A percentile compares a stretch with the other conserved stretches of the same genome.
Evolutionary conservation across 53 echinoderm and acorn worm genomes (phyloP).

Genomic region (Astropecten irregularis): DNA sequence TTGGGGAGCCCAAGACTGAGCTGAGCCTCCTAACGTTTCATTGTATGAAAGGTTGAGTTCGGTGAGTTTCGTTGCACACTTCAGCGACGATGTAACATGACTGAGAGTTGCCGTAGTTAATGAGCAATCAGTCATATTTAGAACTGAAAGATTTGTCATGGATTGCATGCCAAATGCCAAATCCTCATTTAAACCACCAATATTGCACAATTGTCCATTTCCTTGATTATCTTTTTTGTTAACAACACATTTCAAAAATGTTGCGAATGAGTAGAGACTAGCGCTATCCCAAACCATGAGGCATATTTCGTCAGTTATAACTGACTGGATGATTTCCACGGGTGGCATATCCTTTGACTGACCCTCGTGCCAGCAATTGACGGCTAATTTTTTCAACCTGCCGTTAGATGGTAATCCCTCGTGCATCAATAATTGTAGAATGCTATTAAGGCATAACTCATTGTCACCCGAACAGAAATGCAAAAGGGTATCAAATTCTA

Average conservation of each 20-base stretch:
- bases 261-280: neutral
- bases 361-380: constrained; percentile 13
- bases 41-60: neutral
- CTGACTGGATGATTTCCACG: neutral
- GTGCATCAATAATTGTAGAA: neutral
- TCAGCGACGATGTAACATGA: neutral
- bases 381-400: neutral
- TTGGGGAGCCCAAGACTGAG: neutral
- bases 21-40: neutral
- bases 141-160: neutral
- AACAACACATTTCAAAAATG: neutral
- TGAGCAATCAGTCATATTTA: neutral
- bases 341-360: neutral
- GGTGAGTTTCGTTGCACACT: neutral
- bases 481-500: neutral
- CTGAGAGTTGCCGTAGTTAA: neutral
- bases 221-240: neutral
- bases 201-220: neutral
- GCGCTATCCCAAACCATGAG: neutral
- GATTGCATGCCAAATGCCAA: neutral
- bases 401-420: too few relatives aligned
- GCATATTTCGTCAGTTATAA: neutral
- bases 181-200: neutral
- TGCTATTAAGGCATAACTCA: neutral
- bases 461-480: constrained; percentile 31